Percentiles rank a stretch among this genome's conserved stretches.
phyloP scores from a whole-genome alignment of 2,113 vertebrate species.

The Crypturellus undulatus region DNA sequence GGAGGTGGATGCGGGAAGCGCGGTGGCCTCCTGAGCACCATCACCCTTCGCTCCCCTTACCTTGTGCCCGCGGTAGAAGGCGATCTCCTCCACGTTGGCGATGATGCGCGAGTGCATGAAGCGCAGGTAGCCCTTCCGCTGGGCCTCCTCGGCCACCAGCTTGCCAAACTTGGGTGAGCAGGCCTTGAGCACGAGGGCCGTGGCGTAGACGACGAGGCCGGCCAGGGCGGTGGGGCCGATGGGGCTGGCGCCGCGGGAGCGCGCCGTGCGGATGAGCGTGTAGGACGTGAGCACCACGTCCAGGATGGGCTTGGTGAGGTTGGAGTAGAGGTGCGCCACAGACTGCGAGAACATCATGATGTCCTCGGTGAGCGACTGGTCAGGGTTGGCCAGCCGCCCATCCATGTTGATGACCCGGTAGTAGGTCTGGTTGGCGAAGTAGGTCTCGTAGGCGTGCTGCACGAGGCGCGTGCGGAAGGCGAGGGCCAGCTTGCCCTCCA shows the following conservation, averaged over 20 bases:
- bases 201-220: slow-evolving; percentile 92
- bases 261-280: slow-evolving; percentile 92
- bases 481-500: slow-evolving; percentile 95
- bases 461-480: slow-evolving; percentile 96
- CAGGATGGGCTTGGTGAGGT: slow-evolving; percentile 97
- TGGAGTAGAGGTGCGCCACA: slow-evolving; percentile 96
- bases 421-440: slow-evolving; percentile 95
- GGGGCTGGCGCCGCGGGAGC: slow-evolving; percentile 90
- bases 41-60: slow-evolving; percentile 72
- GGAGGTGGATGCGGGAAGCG: background rate
- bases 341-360: slow-evolving; percentile 97
- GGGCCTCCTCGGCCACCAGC: slow-evolving; percentile 96
- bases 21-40: fast-evolving
- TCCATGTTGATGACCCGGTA: slow-evolving; percentile 97
- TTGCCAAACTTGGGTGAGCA: slow-evolving; percentile 96
- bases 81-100: slow-evolving; percentile 97
- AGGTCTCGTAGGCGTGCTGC: slow-evolving; percentile 90
- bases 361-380: slow-evolving; percentile 97
- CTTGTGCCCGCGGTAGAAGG: slow-evolving; percentile 98
- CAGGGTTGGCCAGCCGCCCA: slow-evolving; percentile 92
- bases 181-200: slow-evolving; percentile 91
- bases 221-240: slow-evolving; percentile 91
- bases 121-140: slow-evolving; percentile 92
- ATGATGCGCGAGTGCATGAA: slow-evolving; percentile 97
- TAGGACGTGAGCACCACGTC: slow-evolving; percentile 96